Base-by-base conservation (phyloP, 2,797 vertebrate species). In the Rhinophrynus dorsalis region DNA sequence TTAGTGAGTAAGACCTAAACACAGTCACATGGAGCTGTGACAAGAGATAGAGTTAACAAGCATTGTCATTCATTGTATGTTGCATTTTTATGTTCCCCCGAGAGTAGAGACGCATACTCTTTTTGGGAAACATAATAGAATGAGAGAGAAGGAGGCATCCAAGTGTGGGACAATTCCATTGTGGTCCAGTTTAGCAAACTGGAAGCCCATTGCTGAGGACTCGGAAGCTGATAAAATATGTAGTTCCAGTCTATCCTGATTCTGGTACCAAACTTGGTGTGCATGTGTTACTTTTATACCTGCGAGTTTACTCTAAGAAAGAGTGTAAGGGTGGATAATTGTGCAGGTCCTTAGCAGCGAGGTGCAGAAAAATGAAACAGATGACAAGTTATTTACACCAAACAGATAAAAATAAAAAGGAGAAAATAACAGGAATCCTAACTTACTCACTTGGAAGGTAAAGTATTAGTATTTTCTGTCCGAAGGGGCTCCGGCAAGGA, bases 161-260 rank as follows among this genome's bases (percentile, higher is more conserved):
- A 51, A 51, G 24, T 51, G 29, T 51, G 23, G 48, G 48, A 23
- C 44, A 23, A 47, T 47, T 47, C 44, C 44, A 47, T 21, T 23
- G 20, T 47, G 44, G 44, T 18, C n/a, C 24, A 51, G 48, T 51
- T 51, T 17, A 13, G 48, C 7, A 17, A 13, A 29, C 9, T 51
- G 23, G 3, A 51, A 51, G 29, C n/a, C 48, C 48, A 51, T 51
- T 48, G 45, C 45, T 6, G 45, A 48, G 21, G 20, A n/a, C n/a
- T n/a, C n/a, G n/a, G n/a, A n/a, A 48, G 12, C 12, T 29, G 6
- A 51, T 26, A 13, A 27, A 51, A 51, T 51, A 51, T 51, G 48
- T 24, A 5, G 48, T 24, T 51, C 26, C 26, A 27, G 24, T n/a
- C 13, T 51, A 47, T 47, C 44, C 20, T 5, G 44, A 47, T 11